These are phyloP conservation scores for Pseudobourletiella spinata DNA, from an alignment of 1,140 invertebrate genomes.

Conservation along the genomic window DNA sequence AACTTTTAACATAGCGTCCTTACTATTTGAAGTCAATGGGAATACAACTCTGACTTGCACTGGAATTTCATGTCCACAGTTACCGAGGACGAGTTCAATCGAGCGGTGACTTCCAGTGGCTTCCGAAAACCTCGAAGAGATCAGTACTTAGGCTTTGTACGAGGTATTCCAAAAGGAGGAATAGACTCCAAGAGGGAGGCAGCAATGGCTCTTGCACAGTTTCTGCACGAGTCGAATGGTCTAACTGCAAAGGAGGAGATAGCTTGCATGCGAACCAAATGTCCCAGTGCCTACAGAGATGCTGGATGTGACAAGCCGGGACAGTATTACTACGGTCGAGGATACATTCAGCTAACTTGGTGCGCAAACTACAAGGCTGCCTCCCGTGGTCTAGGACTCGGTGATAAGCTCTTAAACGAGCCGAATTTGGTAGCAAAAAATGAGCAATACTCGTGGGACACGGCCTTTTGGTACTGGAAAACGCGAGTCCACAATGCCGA, in stretches of 20 bases:
- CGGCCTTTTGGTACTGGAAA: constrained; percentile 10
- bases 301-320: constrained; percentile 12
- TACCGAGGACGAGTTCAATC: constrained; percentile 9
- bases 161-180: constrained; percentile 8
- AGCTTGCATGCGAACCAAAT: constrained; percentile 3
- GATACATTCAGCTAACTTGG: constrained; percentile 24
- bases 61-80: not conserved
- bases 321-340: constrained; percentile 21
- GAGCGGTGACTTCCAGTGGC: constrained; percentile 13
- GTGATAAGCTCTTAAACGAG: constrained; percentile 2
- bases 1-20: not conserved
- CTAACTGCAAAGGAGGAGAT: constrained; percentile 20
- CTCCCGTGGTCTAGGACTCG: not conserved
- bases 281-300: constrained; percentile 1
- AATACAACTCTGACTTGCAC: not conserved
- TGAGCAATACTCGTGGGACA: constrained; percentile 6
- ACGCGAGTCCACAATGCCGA: constrained; percentile 7
- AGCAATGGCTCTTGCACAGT: constrained; percentile 30
- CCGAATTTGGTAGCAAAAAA: constrained; percentile 7
- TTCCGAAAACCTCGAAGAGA: constrained; percentile 18
- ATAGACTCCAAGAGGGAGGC: constrained; percentile 22
- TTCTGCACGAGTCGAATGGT: constrained; percentile 26
- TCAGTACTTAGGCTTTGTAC: constrained; percentile 13
- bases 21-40: not conserved
- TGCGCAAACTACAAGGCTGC: constrained; percentile 1